Conservation (phyloP, 2,113 vertebrate species). For the Nicator chloris region DNA sequence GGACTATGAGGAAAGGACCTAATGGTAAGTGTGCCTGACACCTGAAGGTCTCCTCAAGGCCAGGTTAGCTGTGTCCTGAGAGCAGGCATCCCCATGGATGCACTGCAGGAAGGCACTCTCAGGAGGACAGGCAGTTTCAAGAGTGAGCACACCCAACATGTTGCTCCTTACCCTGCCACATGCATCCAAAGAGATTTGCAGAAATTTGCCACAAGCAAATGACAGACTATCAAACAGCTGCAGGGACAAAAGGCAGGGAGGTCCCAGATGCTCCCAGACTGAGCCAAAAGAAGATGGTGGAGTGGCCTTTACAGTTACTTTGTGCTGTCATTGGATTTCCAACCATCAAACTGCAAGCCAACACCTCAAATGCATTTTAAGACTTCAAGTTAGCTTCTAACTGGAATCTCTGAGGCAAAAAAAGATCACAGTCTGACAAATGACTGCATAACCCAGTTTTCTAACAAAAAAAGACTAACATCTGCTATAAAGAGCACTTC, state of each 20-base stretch:
- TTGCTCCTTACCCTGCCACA: neutral
- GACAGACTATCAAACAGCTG: neutral
- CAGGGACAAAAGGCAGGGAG: neutral
- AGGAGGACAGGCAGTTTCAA: neutral
- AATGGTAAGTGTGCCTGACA: neutral
- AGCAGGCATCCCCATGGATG: neutral
- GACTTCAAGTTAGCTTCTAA: slow-evolving; percentile 14
- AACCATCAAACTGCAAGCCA: slow-evolving; percentile 5
- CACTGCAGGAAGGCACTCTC: neutral
- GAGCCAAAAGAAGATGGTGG: neutral
- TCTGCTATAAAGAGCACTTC: neutral
- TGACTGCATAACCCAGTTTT: neutral
- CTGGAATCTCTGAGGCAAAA: neutral
- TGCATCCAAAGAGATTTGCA: neutral
- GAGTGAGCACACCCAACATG: neutral
- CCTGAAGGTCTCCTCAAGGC: neutral
- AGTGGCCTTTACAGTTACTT: neutral
- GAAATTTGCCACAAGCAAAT: neutral
- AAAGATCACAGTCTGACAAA: neutral
- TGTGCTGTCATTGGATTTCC: neutral
- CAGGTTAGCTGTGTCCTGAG: neutral
- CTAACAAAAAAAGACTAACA: neutral
- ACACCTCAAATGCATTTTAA: neutral
- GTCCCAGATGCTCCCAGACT: neutral
- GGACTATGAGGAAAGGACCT: neutral